Evolutionary conservation across 1,140 invertebrate genomes (phyloP), one percentile per base, ranked within the genome.

Genomic region (Phymastichus coffea): DNA sequence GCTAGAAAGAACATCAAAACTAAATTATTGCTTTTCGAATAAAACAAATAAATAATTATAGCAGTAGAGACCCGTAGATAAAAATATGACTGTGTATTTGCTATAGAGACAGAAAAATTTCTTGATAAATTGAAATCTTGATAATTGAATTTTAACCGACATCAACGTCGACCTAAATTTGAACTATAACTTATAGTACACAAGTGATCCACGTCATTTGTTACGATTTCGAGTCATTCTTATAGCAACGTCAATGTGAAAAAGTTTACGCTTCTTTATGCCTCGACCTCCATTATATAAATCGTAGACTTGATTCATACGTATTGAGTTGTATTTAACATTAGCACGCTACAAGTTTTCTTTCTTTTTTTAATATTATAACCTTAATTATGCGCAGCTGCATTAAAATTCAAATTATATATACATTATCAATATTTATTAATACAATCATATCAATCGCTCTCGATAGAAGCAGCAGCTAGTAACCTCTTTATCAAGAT

Each of bases 71-170:
- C 46, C 23, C 30, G 20, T 23, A 51, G 19, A 37, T 19, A 23
- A 56, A 47, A 2, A 37, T n/a, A 37, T 56, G 54, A 48, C 46
- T 57, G 23, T 30, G 15, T 49, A 10, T 44, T 6, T 41, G 14
- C 10, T 25, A 10, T 19, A 9, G 2, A 28, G 25, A 28, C 6
- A 28, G 30, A 47, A 49, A n/a, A n/a, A n/a, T n/a, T n/a, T n/a
- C n/a, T n/a, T n/a, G n/a, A n/a, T n/a, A n/a, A n/a, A n/a, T n/a
- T 40, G 33, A 17, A 38, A 38, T 33, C 33, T 15, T 52, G 12
- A 8, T 12, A 33, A 40, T 41, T 17, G 2, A 23, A 53, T 38
- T 4, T 26, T 23, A 40, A 40, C 2, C 2, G 17, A 30, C 15
- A n/a, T n/a, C n/a, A n/a, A n/a, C n/a, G n/a, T n/a, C n/a, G n/a